Evolutionary conservation across 2,888 invertebrate species (phyloP), one percentile per base, ranked within the genome.

Genomic region (Carcina quercana): DNA sequence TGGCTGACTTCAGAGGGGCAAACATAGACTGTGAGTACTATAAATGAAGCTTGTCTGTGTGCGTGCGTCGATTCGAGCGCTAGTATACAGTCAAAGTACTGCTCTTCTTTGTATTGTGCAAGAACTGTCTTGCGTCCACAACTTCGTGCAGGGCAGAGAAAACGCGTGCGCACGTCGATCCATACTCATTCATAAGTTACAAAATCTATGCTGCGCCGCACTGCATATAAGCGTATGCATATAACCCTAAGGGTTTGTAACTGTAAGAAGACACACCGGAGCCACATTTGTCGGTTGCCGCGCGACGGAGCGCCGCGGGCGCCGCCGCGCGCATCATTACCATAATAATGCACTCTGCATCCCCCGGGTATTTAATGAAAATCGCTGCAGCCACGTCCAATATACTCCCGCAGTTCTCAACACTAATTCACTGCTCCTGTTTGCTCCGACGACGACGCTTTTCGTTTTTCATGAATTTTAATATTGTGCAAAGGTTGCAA

Each of bases 311-410:
- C 50, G 55, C 48, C 49, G 49, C 37, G 45, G 47, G 56, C 50
- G 39, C 47, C 38, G 45, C 44, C 43, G 51, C 49, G 35, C 43
- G 47, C 37, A 38, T 40, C 38, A 66, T 75, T 73, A 67, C 57
- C 72, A 73, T 73, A 63, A 72, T 66, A 71, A 67, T 65, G 60
- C 61, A 54, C 47, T 40, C 48, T 52, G 60, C 60, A 57, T 47
- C 50, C 36, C 41, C 45, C 27, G 17, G 27, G 54, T 56, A 67
- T 65, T 72, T 72, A 62, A 71, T 70, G 64, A 70, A 65, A 71
- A 61, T 64, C 54, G 54, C 63, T 56, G 49, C 44, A 40, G 39
- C 37, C 47, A 43, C 47, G 43, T 42, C 34, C 40, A 35, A 32
- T 35, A 35, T 25, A 28, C 17, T 6, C 10, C 12, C 28, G 11